Conservation (phyloP, 2,113 vertebrate genomes). For the Climacteris rufus region DNA sequence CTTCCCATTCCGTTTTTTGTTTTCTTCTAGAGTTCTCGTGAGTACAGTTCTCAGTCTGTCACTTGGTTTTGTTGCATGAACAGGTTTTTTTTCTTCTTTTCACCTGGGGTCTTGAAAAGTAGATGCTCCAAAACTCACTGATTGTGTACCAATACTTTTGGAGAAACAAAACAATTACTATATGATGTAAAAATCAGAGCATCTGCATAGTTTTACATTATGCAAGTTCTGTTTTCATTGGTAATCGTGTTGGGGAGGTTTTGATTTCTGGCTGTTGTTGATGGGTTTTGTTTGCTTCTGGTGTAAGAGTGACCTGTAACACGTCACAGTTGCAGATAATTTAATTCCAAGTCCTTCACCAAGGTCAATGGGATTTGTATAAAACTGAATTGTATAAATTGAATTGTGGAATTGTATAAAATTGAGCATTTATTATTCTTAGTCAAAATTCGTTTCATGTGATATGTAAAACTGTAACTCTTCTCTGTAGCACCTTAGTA, state of each 20-base stretch:
- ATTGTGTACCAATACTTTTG: background rate
- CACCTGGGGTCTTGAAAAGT: background rate
- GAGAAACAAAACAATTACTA: background rate
- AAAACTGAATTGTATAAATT: too few relatives aligned
- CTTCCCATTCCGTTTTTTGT: background rate
- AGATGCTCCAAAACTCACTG: background rate
- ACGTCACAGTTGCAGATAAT: background rate
- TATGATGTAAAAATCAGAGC: background rate
- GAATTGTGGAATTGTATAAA: background rate
- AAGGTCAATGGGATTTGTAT: background rate
- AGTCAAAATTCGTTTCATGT: background rate
- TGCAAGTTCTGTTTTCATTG: background rate
- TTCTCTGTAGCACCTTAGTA: background rate
- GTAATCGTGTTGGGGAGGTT: background rate
- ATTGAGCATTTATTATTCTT: background rate
- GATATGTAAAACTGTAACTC: background rate
- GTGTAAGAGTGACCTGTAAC: background rate
- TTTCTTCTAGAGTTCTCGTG: background rate
- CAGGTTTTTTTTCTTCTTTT: background rate
- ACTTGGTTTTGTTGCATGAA: background rate
- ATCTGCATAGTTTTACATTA: background rate
- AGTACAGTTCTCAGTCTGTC: background rate
- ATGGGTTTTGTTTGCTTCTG: background rate
- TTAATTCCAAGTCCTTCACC: background rate
- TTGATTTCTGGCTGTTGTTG: background rate